Evolutionary conservation across 2,888 invertebrate species (phyloP).

Genomic region (Archaeoteleia sp.): DNA sequence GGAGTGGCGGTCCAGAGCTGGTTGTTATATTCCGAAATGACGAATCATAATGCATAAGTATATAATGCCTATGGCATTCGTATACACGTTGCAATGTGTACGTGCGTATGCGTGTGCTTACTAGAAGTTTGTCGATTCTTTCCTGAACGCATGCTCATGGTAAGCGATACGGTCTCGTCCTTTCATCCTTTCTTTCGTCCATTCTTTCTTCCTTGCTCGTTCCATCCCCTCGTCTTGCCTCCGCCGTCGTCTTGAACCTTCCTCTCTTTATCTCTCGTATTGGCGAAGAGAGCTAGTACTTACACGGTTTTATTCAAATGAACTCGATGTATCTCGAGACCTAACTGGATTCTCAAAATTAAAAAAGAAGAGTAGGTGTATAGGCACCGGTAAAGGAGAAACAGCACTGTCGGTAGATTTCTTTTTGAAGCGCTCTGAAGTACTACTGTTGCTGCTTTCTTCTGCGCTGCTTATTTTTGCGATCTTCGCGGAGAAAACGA

Average conservation of each 20-base stretch:
- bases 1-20: slow-evolving; percentile 67
- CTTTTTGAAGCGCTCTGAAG: slow-evolving; percentile 3
- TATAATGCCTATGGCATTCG: slow-evolving; percentile 53
- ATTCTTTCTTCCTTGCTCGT: slow-evolving; percentile 40
- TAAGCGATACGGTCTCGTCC: slow-evolving; percentile 50
- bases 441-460: slow-evolving; percentile 1
- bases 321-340: slow-evolving; percentile 67
- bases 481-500: too few species aligned
- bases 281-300: slow-evolving; percentile 64
- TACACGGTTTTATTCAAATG: slow-evolving; percentile 72
- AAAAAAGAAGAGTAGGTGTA: slow-evolving; percentile 61
- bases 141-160: slow-evolving; percentile 47
- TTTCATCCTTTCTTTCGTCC: slow-evolving; percentile 39
- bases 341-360: slow-evolving; percentile 72
- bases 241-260: slow-evolving; percentile 7
- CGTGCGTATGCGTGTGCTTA: slow-evolving; percentile 35
- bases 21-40: slow-evolving; percentile 74
- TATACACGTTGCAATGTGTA: slow-evolving; percentile 12
- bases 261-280: slow-evolving; percentile 49
- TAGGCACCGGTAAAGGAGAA: slow-evolving; percentile 26
- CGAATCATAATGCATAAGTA: slow-evolving; percentile 73
- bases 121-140: slow-evolving; percentile 43
- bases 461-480: background rate
- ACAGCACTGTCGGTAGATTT: slow-evolving; percentile 6
- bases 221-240: slow-evolving; percentile 43